These are phyloP conservation scores for Drosophila mojavensis DNA, from an alignment of 1,140 invertebrate genomes.

Conservation along the genomic window DNA sequence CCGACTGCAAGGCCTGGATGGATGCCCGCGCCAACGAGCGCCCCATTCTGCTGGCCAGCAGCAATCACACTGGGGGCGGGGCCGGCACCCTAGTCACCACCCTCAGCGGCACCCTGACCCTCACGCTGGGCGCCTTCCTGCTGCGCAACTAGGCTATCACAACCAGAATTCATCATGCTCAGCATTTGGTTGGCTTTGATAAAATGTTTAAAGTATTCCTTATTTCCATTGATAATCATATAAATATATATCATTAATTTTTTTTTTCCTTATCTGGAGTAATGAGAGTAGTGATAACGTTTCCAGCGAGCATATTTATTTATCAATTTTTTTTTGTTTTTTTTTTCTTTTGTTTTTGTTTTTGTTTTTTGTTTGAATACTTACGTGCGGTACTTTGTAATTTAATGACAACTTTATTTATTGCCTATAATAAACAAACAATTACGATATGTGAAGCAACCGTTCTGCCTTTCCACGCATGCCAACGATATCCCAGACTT, in stretches of 20 bases:
- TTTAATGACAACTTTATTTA: constrained; percentile 56
- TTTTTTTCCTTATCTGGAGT: constrained; percentile 13
- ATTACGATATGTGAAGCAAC: constrained; percentile 20
- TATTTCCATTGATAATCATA: constrained; percentile 7
- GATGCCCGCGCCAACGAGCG: constrained; percentile 59
- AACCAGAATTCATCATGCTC: constrained; percentile 19
- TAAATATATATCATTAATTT: constrained; percentile 16
- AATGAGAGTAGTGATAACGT: constrained; percentile 34
- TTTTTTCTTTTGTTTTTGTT: not conserved
- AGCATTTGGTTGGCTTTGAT: constrained; percentile 13
- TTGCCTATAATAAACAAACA: constrained; percentile 54
- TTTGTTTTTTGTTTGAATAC: constrained; percentile 1
- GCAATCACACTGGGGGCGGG: constrained; percentile 49
- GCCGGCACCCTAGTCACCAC: constrained; percentile 18
- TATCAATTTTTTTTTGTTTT: constrained; percentile 2
- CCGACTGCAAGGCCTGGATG: constrained; percentile 86
- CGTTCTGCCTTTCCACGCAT: not conserved
- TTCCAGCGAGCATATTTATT: constrained; percentile 6
- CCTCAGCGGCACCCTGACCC: constrained; percentile 33
- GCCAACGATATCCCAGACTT: too few species aligned
- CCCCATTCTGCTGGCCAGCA: constrained; percentile 51
- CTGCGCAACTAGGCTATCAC: constrained; percentile 31
- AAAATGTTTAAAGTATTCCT: constrained; percentile 38
- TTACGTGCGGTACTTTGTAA: constrained; percentile 44
- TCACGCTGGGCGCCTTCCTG: constrained; percentile 29